Base-by-base conservation (phyloP, 2,797 vertebrate genomes). In the Eulemur mongoz region DNA sequence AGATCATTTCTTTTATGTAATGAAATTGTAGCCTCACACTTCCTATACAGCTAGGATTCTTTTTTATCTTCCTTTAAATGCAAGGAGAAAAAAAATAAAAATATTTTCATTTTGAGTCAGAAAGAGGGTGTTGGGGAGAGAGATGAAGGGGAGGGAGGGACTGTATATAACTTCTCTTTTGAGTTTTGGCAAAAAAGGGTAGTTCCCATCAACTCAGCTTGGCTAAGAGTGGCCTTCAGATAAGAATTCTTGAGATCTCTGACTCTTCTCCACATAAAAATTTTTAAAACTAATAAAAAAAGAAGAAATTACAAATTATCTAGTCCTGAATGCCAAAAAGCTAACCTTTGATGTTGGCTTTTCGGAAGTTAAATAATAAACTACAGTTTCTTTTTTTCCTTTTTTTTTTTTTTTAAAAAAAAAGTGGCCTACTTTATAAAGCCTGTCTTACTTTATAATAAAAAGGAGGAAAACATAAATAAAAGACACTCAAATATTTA, bases 291-390 rank as follows among this genome's bases (percentile, higher is more conserved):
- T 78, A 83, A 73, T 82, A 82, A 67, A 86, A 83, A 94, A 89
- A 73, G 72, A 78, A 98, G 97, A 98, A 98, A 98, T 98, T 97
- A 97, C 97, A 98, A 98, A 98, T 98, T 97, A 96, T 96, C 91
- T 98, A 94, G 92, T 98, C 94, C 97, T 97, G 35, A 98, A 97
- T 96, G 97, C 97, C 98, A 98, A 97, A 97, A 98, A 93, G 95
- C 81, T 89, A 97, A 93, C 63, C 96, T 99, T 99, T 98, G 98
- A 98, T 98, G 97, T 98, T 98, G 96, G 57, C 80, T 97, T 98
- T 98, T 98, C 92, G 88, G 97, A 98, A 98, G 98, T 98, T 98
- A 98, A 98, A 98, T 98, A 98, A 98, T 98, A 98, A 98, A 98
- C 97, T 93, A 94, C 86, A 97, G 48, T 93, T 98, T 95, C 35